These are phyloP conservation scores for Geococcyx californianus DNA, from an alignment of 2,113 vertebrate species.

Conservation along the genomic window DNA sequence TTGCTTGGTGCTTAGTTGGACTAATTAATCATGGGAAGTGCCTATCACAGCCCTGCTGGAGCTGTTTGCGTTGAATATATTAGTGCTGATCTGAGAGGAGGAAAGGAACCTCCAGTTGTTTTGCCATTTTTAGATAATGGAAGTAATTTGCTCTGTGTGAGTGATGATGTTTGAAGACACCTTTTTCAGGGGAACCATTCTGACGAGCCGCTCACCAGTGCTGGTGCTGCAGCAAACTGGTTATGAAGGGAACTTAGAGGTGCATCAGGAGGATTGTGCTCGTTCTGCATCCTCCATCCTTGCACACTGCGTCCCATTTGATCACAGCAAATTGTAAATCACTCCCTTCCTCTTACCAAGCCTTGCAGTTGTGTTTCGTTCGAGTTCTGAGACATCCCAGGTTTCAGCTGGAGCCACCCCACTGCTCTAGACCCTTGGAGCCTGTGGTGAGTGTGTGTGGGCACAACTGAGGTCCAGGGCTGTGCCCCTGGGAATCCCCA, in stretches of 20 bases:
- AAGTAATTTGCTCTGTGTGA: background rate
- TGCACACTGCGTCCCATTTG: fast-evolving
- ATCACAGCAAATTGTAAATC: background rate
- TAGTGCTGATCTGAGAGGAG: background rate
- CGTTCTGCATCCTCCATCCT: fast-evolving
- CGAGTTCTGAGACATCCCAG: background rate
- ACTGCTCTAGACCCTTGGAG: background rate
- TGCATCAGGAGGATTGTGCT: fast-evolving
- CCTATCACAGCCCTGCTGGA: background rate
- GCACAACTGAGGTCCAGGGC: background rate
- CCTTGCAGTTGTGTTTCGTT: background rate
- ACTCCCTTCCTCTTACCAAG: background rate
- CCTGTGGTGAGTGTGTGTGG: background rate
- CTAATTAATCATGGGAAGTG: conserved; percentile 44
- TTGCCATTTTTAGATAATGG: background rate
- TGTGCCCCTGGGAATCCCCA: too few species aligned
- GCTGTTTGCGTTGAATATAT: background rate
- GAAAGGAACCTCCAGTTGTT: background rate
- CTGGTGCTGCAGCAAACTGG: background rate
- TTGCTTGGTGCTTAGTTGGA: background rate
- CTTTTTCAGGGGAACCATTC: fast-evolving
- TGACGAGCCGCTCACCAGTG: background rate
- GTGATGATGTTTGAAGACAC: background rate
- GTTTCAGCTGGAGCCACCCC: background rate
- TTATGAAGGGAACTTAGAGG: fast-evolving